Evolutionary conservation across 2,113 vertebrate species (phyloP).

Genomic region (Carassius carassius): DNA sequence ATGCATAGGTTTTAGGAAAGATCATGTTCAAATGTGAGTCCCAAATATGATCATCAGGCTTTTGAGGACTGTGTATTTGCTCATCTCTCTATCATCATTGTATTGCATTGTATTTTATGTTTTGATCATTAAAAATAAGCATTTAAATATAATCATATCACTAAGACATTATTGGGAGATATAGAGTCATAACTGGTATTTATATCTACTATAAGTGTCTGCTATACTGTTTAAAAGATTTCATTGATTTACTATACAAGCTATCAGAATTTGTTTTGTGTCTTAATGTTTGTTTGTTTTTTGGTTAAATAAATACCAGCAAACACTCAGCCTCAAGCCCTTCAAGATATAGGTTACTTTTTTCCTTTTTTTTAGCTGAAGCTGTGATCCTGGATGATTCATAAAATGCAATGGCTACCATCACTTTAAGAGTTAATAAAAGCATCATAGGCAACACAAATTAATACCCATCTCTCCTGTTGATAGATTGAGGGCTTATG

Average conservation of each 20-base stretch:
- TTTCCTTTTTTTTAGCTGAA: not conserved
- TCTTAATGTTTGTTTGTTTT: no score
- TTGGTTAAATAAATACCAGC: no score
- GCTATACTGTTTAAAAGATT: no score
- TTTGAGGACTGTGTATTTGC: not conserved
- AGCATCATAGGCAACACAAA: not conserved
- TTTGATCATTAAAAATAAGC: not conserved
- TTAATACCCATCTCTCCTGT: not conserved
- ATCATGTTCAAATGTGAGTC: no score
- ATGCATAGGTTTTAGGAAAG: not conserved
- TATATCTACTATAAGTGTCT: no score
- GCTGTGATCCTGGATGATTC: not conserved
- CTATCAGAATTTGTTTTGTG: no score
- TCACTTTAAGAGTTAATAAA: not conserved
- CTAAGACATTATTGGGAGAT: no score
- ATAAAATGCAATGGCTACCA: not conserved
- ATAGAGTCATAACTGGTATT: no score
- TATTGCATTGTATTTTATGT: not conserved
- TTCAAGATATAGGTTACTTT: no score
- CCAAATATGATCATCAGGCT: not conserved
- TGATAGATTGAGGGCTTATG: not conserved
- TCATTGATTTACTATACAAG: no score
- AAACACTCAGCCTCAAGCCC: no score
- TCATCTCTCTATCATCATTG: not conserved
- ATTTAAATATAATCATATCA: not conserved